A percentile compares a stretch with the other conserved stretches of the same genome.
Evolutionary conservation across 1,140 invertebrate species (phyloP).

Genomic region (Drosophila oshimai): DNA sequence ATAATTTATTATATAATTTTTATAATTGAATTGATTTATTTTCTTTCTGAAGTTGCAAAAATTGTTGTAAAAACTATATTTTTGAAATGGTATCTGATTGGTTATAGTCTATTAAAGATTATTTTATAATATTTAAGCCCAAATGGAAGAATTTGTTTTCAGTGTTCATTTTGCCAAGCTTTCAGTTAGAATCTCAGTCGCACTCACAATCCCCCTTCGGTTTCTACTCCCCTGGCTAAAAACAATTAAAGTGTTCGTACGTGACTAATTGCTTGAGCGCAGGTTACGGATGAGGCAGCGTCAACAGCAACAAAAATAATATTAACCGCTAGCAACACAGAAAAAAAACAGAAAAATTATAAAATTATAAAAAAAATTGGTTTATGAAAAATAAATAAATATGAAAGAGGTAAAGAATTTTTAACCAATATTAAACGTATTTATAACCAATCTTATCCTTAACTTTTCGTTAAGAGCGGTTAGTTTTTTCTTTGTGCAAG

Average conservation of each 20-base stretch:
- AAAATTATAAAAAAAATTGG: too few relatives aligned
- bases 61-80: too few relatives aligned
- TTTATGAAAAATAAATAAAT: not conserved
- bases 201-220: not conserved
- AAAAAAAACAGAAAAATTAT: not conserved
- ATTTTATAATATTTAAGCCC: too few relatives aligned
- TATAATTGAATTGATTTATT: too few relatives aligned
- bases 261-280: slow-evolving; percentile 80
- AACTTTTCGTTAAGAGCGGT: too few relatives aligned
- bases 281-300: slow-evolving; percentile 52
- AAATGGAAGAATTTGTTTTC: too few relatives aligned
- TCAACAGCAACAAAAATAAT: slow-evolving; percentile 12
- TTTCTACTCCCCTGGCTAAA: slow-evolving; percentile 21
- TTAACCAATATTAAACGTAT: too few relatives aligned
- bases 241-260: slow-evolving; percentile 79
- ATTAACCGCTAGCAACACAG: not conserved
- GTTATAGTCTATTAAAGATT: too few relatives aligned
- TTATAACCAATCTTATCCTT: too few relatives aligned
- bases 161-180: not conserved
- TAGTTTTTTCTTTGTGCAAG: not conserved
- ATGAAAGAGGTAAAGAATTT: not conserved
- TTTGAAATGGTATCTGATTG: too few relatives aligned
- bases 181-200: not conserved
- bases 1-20: too few relatives aligned
- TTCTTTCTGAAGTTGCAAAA: too few relatives aligned